Conservation (phyloP, 2,888 invertebrate species). For the Rutpela maculata region DNA sequence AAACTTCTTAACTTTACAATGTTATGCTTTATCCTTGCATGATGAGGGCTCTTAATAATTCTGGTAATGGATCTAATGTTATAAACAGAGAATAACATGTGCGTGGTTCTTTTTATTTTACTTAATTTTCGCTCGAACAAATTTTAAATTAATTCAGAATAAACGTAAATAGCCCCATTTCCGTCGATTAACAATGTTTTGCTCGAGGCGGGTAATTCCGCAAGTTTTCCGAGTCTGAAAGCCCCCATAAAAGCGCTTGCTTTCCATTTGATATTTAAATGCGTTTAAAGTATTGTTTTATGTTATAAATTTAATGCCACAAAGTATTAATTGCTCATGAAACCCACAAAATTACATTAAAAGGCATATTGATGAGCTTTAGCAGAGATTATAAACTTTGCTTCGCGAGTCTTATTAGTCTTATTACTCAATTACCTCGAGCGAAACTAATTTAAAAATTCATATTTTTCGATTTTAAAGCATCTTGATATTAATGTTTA, state of each 20-base stretch:
- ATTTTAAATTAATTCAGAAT: constrained; percentile 69
- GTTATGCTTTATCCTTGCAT: background rate
- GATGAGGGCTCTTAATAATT: constrained; percentile 7
- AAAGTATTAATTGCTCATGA: constrained; percentile 65
- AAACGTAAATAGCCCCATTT: constrained; percentile 70
- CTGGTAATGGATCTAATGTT: constrained; percentile 7
- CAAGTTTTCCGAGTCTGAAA: constrained; percentile 66
- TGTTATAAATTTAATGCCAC: constrained; percentile 68
- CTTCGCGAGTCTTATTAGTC: constrained; percentile 53
- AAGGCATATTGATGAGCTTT: constrained; percentile 62
- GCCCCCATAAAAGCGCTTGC: constrained; percentile 63
- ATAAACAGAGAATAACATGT: constrained; percentile 39
- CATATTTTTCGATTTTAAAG: background rate
- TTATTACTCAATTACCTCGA: constrained; percentile 44
- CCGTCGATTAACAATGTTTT: constrained; percentile 68
- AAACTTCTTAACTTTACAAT: constrained; percentile 4
- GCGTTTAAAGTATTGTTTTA: constrained; percentile 70
- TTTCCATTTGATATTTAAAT: constrained; percentile 69
- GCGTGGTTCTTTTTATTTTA: constrained; percentile 61
- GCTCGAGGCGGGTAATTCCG: constrained; percentile 65
- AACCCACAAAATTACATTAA: constrained; percentile 61
- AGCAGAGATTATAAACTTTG: constrained; percentile 62
- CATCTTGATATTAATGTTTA: background rate
- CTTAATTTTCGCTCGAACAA: constrained; percentile 67
- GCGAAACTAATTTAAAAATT: constrained; percentile 12